Evolutionary conservation across 2,888 invertebrate species (phyloP).

Genomic region (Noctua janthina): DNA sequence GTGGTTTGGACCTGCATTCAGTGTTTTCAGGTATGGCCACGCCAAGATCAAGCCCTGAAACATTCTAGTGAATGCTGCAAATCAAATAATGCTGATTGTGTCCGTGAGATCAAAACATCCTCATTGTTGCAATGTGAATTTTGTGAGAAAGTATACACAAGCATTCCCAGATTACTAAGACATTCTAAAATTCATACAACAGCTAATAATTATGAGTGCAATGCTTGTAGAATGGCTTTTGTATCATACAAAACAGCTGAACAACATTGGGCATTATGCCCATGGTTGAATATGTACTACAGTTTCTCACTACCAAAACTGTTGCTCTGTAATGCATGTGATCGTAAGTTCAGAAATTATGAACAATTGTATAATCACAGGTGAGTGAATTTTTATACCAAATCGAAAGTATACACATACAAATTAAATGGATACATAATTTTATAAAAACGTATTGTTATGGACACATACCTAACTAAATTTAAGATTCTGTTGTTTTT

Average conservation of each 20-base stretch:
- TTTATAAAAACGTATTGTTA: neutral
- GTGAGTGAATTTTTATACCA: slow-evolving; percentile 66
- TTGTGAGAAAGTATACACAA: slow-evolving; percentile 87
- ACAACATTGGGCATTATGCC: slow-evolving; percentile 85
- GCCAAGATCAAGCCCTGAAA: slow-evolving; percentile 80
- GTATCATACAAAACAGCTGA: slow-evolving; percentile 82
- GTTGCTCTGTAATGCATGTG: slow-evolving; percentile 86
- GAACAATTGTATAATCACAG: slow-evolving; percentile 88
- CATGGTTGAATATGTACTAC: slow-evolving; percentile 83
- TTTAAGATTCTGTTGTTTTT: slow-evolving; percentile 54
- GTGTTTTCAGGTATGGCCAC: slow-evolving; percentile 88
- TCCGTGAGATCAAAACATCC: slow-evolving; percentile 86
- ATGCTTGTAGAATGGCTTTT: slow-evolving; percentile 85
- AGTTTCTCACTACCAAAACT: slow-evolving; percentile 85
- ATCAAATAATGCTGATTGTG: slow-evolving; percentile 74
- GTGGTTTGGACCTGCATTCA: slow-evolving; percentile 87
- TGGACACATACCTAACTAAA: neutral
- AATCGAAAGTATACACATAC: neutral
- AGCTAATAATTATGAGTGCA: slow-evolving; percentile 92
- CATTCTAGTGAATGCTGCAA: slow-evolving; percentile 82
- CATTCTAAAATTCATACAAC: slow-evolving; percentile 90
- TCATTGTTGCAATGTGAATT: slow-evolving; percentile 87
- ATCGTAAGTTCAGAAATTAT: slow-evolving; percentile 87
- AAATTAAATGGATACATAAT: neutral
- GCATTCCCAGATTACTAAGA: slow-evolving; percentile 83